A percentile compares a stretch with the other conserved stretches of the same genome.
Conservation (phyloP, 1,140 invertebrate species). For the Halyomorpha halys region DNA sequence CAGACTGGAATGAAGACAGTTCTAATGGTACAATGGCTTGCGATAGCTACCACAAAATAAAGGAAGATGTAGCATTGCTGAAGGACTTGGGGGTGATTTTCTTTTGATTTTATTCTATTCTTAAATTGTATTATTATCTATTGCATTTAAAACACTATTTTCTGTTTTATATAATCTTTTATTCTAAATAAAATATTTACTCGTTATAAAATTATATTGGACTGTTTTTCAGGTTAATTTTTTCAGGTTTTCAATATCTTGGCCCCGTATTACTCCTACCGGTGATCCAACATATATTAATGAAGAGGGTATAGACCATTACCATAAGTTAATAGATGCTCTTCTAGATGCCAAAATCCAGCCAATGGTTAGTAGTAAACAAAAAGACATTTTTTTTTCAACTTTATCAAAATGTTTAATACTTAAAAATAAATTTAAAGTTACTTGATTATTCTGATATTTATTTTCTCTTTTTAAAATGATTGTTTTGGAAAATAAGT, state of each 20-base stretch:
- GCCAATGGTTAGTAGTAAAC: slow-evolving; percentile 43
- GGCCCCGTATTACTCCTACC: slow-evolving; percentile 49
- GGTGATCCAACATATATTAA: slow-evolving; percentile 45
- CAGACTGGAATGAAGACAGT: slow-evolving; percentile 41
- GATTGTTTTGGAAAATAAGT: too few species aligned
- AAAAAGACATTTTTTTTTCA: too few species aligned
- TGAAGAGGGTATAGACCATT: slow-evolving; percentile 43
- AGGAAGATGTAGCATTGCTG: slow-evolving; percentile 50
- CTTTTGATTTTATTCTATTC: too few species aligned
- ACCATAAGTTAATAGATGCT: slow-evolving; percentile 40
- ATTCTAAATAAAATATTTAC: too few species aligned
- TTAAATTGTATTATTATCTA: too few species aligned
- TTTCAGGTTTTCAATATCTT: slow-evolving; percentile 56
- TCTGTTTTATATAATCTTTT: too few species aligned
- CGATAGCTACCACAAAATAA: slow-evolving; percentile 55
- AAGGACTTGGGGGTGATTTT: slow-evolving; percentile 42
- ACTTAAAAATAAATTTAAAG: too few species aligned
- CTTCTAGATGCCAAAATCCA: slow-evolving; percentile 39
- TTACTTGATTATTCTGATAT: not conserved
- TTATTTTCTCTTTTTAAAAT: not conserved
- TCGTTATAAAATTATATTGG: not conserved
- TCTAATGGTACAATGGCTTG: slow-evolving; percentile 51
- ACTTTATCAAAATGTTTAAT: too few species aligned
- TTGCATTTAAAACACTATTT: too few species aligned
- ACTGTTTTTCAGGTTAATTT: slow-evolving; percentile 36